Base-by-base conservation (phyloP, 2,888 invertebrate genomes). In the Dryobota labecula region DNA sequence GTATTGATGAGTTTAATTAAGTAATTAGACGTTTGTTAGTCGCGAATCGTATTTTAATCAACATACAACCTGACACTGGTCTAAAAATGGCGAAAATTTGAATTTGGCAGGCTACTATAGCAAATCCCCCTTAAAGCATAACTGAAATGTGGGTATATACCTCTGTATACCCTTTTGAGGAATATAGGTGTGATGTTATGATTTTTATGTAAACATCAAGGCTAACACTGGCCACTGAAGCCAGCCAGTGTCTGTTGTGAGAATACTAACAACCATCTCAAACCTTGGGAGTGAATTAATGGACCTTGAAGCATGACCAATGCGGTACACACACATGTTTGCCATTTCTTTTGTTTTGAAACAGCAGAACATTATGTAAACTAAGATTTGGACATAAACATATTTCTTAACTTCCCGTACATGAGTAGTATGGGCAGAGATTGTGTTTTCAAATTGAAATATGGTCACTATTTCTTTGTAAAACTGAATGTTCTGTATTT, bases 271-370 rank as follows among this genome's bases (percentile, higher is more conserved):
- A 60, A 67, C 27, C 30, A 30, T 47, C 30, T 41, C 41, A 20
- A 54, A 47, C 53, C 53, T 53, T 68, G 43, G 38, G 2, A 57
- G 47, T 27, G 9, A 47, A 61, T 43, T 66, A 62, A 78, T 82
- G 49, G 15, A 56, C 66, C 78, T 67, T 64, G 60, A 67, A 71
- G 58, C 49, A 30, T 47, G 36, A 71, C 56, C 56, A 78, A 81
- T 54, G 18, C 41, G 54, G n/a, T 58, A 58, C 45, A 65, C 41
- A 57, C 41, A 47, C 7, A 36, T 20, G 27, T 27, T 45, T 51
- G 58, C 27, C 60, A 69, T 76, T 70, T 64, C 47, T 80, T 57
- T 60, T 41, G 49, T 81, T 76, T 81, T 18, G 33, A 30, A 80
- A 76, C 11, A 54, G 27, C 20, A 41, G 8, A 53, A 43, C 30